Percentiles rank a stretch among this genome's conserved stretches.
These are phyloP conservation scores for Bombus sylvicola DNA, from an alignment of 1,140 invertebrate species.

Conservation along the genomic window DNA sequence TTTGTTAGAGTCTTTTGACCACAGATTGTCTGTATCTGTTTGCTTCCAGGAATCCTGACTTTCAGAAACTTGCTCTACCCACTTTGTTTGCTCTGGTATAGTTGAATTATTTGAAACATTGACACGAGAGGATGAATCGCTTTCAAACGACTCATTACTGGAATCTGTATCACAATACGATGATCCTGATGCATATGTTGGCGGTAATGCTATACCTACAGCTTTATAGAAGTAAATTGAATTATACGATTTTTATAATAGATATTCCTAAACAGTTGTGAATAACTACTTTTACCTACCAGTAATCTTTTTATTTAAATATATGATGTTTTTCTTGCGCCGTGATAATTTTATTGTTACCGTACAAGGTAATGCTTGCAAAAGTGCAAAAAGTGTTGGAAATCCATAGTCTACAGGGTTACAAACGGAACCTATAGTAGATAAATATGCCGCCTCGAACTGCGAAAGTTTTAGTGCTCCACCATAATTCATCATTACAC, in stretches of 20 bases:
- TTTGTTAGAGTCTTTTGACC: conserved; percentile 60
- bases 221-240: conserved; percentile 58
- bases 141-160: conserved; percentile 78
- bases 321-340: conserved; percentile 77
- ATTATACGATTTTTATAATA: conserved; percentile 6
- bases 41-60: conserved; percentile 68
- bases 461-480: conserved; percentile 83
- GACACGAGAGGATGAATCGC: conserved; percentile 69
- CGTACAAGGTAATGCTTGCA: conserved; percentile 85
- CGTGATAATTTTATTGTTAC: conserved; percentile 80
- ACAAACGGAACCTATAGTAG: conserved; percentile 83
- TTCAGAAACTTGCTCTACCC: conserved; percentile 55
- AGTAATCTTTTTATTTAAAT: conserved; percentile 80
- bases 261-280: not conserved
- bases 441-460: conserved; percentile 84
- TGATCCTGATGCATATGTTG: conserved; percentile 55
- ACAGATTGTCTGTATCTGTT: conserved; percentile 57
- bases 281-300: conserved; percentile 59
- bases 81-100: conserved; percentile 64
- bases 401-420: conserved; percentile 84
- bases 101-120: conserved; percentile 61
- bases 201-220: conserved; percentile 75
- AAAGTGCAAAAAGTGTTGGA: conserved; percentile 80
- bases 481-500: conserved; percentile 83
- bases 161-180: conserved; percentile 77